phyloP scores from a whole-genome alignment of 2,888 invertebrate species.

The Troglohyphantes excavatus region DNA sequence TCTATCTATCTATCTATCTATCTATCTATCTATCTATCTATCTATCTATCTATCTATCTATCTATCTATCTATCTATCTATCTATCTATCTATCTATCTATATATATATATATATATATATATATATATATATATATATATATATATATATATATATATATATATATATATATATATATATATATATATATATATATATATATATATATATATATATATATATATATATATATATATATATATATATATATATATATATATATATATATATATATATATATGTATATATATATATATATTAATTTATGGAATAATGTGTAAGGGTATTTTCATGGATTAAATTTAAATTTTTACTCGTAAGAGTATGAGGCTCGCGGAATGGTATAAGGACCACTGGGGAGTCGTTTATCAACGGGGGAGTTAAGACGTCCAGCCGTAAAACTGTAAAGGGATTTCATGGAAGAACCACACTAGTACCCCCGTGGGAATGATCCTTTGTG shows the following conservation, averaged over 20 bases:
- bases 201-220: conserved; percentile 33
- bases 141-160: no score
- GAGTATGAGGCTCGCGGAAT: no score
- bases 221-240: conserved; percentile 33
- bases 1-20: not conserved
- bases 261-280: not conserved
- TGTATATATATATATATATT: no score
- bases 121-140: no score
- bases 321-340: no score
- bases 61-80: conserved; percentile 15
- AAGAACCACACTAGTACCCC: not conserved
- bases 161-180: no score
- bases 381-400: not conserved
- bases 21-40: not conserved
- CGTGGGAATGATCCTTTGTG: not conserved
- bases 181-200: conserved; percentile 27
- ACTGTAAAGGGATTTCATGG: not conserved
- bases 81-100: no score
- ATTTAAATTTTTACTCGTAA: no score
- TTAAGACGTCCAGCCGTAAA: not conserved
- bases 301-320: no score
- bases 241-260: conserved; percentile 12
- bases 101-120: no score
- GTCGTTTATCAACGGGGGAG: not conserved
- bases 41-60: not conserved